Base-by-base conservation (phyloP, 1,140 invertebrate genomes). In the Drosophila ohnishii region DNA sequence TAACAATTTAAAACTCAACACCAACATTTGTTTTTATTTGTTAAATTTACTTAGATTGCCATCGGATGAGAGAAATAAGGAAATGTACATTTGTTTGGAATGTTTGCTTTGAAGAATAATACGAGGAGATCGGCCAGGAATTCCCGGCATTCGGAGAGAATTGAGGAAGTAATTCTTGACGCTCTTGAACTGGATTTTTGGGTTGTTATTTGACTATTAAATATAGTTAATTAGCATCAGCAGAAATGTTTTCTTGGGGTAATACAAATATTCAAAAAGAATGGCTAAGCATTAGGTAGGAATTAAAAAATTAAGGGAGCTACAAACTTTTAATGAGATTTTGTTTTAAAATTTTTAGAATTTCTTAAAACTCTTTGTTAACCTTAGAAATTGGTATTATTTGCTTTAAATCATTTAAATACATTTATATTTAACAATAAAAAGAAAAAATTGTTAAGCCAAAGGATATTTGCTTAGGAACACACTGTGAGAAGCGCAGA, bases 1-100 rank as follows among this genome's bases (percentile, higher is more conserved):
- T 13, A 72, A 71, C 37, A 71, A 50, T 42, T 37, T 55, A 32
- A 55, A 5, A 37, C 19, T 22, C 13, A 14, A 37, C 42, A 58
- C 35, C 42, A 71, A 59, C 69, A 72, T 50, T 72, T 50, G 35
- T 71, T 58, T 71, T 71, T 58, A 50, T 58, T 70, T 59, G 34
- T 59, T 70, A 50, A 55, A 50, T 70, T 66, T 70, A 9, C 44
- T 71, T 1, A 35, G 66, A 50, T 34, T 70, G 51, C 8, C 25
- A 69, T 48, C 51, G 19, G n/a, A 9, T n/a, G n/a, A 40, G 14
- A 9, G 53, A 4, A 35, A 48, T 40, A 30, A 72, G 69, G 69
- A 72, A 72, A 71, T 70, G 34, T 32, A 11, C 28, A 32, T 53
- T 35, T 4, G 19, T 9, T 5, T 16, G 65, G 64, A 69, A 48